Conservation (phyloP, 2,888 invertebrate species). For the Hydroisotoma schaefferi region DNA sequence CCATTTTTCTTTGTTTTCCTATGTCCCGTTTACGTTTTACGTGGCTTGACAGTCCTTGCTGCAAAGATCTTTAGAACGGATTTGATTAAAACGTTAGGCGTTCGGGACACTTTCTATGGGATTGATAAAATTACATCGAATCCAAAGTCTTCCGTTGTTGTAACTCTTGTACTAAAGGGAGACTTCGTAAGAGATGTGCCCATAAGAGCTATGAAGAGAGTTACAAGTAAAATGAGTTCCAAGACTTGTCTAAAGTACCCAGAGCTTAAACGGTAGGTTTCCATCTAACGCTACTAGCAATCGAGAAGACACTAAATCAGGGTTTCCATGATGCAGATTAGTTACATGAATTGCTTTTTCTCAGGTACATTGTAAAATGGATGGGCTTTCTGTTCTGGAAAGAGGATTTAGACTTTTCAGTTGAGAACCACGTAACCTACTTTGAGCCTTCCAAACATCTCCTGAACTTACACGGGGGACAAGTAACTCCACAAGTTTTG, state of each 20-base stretch:
- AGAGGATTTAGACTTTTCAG: not conserved
- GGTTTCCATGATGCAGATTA: too few relatives aligned
- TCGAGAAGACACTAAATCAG: not conserved
- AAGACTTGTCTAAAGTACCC: constrained; percentile 6
- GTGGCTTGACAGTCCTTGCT: not conserved
- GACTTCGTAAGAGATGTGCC: not conserved
- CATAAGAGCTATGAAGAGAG: too few relatives aligned
- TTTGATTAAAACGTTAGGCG: not conserved
- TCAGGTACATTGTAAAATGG: constrained; percentile 8
- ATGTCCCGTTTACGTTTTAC: constrained; percentile 1
- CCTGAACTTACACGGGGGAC: not conserved
- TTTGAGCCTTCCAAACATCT: not conserved
- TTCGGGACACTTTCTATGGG: constrained; percentile 6
- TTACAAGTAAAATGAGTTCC: too few relatives aligned
- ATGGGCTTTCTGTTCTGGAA: constrained; percentile 9
- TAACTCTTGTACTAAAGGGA: constrained; percentile 2
- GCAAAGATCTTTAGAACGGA: not conserved
- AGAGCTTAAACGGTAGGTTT: constrained; percentile 1
- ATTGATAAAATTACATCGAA: not conserved
- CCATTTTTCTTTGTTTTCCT: constrained; percentile 3
- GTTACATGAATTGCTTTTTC: too few relatives aligned
- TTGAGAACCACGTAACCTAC: constrained; percentile 4
- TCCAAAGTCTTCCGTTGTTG: constrained; percentile 7
- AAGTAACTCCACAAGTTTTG: constrained; percentile 1
- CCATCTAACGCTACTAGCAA: not conserved